Evolutionary conservation across 2,113 vertebrate species (phyloP), one percentile per base, ranked within the genome.

Genomic region (Hyaena hyaena): DNA sequence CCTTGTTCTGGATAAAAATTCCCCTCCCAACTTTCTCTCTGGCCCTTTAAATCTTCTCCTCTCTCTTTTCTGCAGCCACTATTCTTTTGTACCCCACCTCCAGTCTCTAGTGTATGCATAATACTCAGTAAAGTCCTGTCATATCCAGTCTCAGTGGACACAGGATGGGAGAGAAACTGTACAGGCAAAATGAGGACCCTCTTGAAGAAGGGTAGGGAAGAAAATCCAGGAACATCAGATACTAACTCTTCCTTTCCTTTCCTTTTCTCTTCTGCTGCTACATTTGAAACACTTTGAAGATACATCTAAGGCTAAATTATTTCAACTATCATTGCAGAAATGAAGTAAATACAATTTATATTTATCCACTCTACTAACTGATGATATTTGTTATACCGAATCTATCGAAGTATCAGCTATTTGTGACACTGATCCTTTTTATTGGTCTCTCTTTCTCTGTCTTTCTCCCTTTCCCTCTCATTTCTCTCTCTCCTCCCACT

Each of bases 341-440:
- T 73, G 43, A 96, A 93, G n/a, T 69, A 84, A 88, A 63, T 88
- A 61, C 1, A 85, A 88, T 81, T 93, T 76, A 53, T 61, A 48
- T 66, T 50, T 97, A 50, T 8, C 6, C 2, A 90, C 19, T 79
- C 80, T 83, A 95, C 10, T 90, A 89, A 81, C 5, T 85, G 28
- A 74, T 21, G 31, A 8, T 84, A 73, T 79, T 83, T 48, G 63
- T 45, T 84, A 61, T 61, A 61, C 58, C 7, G 45, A 95, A 68
- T 80, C 35, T 33, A 76, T 31, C 28, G 10, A 53, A 89, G 2
- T 53, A 28, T 82, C 55, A 50, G 24, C 7, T 82, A 65, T 50
- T 93, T 88, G 69, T 88, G 65, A 76, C 39, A n/a, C 43, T 43
- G 31, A 92, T 74, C 50, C 21, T 43, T 74, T 91, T 83, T 91